Conservation (phyloP, 2,797 vertebrate genomes). For the Melopsittacus undulatus region DNA sequence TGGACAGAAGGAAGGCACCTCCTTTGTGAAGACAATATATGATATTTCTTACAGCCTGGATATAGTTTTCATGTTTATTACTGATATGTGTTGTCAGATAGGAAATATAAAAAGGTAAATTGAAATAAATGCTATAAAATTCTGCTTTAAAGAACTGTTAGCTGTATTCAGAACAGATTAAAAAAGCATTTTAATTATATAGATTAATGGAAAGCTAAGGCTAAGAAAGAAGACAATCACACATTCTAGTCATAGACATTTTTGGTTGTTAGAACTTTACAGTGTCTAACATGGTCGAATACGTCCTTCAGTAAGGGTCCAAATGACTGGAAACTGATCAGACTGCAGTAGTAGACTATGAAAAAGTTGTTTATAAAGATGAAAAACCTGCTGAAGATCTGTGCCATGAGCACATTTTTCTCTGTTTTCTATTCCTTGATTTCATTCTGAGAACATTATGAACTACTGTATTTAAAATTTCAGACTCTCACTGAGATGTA, state of each 20-base stretch:
- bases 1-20: background rate
- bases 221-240: background rate
- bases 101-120: background rate
- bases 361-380: background rate
- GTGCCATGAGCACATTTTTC: background rate
- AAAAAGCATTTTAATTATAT: background rate
- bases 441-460: background rate
- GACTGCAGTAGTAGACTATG: background rate
- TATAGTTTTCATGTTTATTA: background rate
- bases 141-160: background rate
- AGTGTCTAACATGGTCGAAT: background rate
- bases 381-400: background rate
- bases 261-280: background rate
- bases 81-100: background rate
- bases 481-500: background rate
- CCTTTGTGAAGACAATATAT: background rate
- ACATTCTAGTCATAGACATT: background rate
- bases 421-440: background rate
- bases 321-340: background rate
- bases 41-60: background rate
- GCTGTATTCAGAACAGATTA: background rate
- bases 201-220: background rate
- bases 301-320: background rate
- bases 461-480: slow-evolving; percentile 24
- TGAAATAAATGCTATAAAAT: background rate